Conservation (phyloP, 2,888 invertebrate genomes). For the Xestia ashworthii region DNA sequence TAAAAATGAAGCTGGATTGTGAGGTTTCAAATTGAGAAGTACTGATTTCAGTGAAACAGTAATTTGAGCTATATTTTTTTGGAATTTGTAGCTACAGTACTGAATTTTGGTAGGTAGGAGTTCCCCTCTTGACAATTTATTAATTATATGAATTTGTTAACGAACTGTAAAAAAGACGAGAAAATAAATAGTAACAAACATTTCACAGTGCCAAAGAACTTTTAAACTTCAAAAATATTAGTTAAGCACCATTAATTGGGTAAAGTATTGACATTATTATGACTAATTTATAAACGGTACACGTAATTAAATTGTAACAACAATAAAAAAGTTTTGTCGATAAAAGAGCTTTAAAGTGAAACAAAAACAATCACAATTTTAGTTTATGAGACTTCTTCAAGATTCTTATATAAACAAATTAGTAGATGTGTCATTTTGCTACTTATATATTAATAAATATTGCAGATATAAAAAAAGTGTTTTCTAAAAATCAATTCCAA, state of each 20-base stretch:
- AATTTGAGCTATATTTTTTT: background rate
- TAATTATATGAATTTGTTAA: background rate
- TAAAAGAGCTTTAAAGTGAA: background rate
- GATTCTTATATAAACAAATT: background rate
- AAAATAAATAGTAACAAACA: background rate
- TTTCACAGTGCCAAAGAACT: background rate
- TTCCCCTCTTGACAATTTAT: background rate
- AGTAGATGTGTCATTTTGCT: background rate
- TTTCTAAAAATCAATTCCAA: background rate
- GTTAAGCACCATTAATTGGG: background rate
- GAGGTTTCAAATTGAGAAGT: background rate
- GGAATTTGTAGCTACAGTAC: background rate
- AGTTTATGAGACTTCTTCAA: slow-evolving; percentile 1
- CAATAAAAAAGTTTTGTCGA: slow-evolving; percentile 12
- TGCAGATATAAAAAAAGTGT: background rate
- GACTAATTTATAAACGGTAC: background rate
- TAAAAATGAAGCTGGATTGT: background rate
- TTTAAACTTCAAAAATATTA: background rate
- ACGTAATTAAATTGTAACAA: slow-evolving; percentile 10
- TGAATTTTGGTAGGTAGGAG: background rate
- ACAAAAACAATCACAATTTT: slow-evolving; percentile 3
- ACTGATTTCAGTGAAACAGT: background rate
- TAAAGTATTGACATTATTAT: background rate
- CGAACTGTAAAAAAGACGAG: background rate
- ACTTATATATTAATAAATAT: background rate